Percentiles rank a stretch among this genome's conserved stretches.
Evolutionary conservation across 92 coral and sea anemone genomes (phyloP).

Genomic region (Phenganax subtilis): DNA sequence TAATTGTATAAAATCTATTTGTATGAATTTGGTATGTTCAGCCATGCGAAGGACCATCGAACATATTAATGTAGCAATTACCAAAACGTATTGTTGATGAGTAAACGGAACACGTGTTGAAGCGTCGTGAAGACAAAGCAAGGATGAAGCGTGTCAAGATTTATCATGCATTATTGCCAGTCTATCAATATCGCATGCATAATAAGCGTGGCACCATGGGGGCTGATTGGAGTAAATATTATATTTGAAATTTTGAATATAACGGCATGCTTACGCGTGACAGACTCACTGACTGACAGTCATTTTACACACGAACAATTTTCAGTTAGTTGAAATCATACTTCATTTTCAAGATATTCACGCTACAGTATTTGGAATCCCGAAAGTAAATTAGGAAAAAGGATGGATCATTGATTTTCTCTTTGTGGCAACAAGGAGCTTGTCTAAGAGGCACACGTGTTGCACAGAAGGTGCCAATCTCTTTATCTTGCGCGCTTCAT

Average conservation of each 20-base stretch:
- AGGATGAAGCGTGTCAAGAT: conserved; percentile 1
- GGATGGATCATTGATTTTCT: background rate
- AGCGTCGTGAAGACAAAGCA: conserved; percentile 11
- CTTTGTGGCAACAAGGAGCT: background rate
- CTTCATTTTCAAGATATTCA: conserved; percentile 5
- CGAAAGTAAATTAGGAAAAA: background rate
- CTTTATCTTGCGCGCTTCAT: conserved; percentile 13
- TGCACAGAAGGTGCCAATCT: conserved; percentile 7
- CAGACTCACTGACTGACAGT: background rate
- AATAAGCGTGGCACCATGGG: conserved; percentile 9
- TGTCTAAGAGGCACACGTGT: background rate
- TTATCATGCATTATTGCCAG: conserved; percentile 28
- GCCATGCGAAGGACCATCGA: background rate
- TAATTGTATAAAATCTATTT: background rate
- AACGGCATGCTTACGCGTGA: conserved; percentile 33
- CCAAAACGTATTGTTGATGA: background rate
- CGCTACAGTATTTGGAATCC: background rate
- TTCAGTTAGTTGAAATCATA: background rate
- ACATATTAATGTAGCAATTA: background rate
- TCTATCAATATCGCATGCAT: conserved; percentile 22
- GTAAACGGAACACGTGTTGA: conserved; percentile 10
- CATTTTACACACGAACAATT: background rate
- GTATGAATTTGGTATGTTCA: background rate
- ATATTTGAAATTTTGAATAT: conserved; percentile 11
- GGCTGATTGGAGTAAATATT: conserved; percentile 6